phyloP scores from a whole-genome alignment of 2,888 invertebrate genomes.

The Dryococelus australis region DNA sequence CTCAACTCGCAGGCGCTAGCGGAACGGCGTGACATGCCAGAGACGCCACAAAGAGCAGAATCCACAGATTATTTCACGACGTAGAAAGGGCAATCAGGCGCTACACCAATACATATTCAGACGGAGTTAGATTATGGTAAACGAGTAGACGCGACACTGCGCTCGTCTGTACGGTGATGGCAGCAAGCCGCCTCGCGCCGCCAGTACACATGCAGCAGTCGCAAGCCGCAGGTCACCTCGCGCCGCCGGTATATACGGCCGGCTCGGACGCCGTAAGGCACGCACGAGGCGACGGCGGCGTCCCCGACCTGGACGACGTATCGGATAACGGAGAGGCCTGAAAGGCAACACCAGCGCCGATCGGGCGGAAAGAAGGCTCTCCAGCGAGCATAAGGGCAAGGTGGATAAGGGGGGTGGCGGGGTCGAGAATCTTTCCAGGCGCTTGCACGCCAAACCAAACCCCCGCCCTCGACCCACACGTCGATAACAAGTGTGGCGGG shows the following conservation, averaged over 20 bases:
- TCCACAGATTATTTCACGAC: no score
- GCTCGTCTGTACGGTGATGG: no score
- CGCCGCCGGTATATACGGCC: neutral
- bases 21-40: no score
- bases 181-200: no score
- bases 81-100: no score
- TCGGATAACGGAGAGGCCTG: neutral
- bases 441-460: neutral
- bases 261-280: neutral
- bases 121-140: no score
- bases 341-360: neutral
- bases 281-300: neutral
- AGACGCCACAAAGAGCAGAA: no score
- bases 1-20: no score
- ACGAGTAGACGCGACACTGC: no score
- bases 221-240: neutral
- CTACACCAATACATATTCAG: no score
- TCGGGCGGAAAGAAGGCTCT: neutral
- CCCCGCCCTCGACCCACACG: neutral
- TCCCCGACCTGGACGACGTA: neutral
- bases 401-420: neutral
- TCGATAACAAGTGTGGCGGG: neutral
- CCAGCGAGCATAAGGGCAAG: neutral
- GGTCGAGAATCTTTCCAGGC: neutral
- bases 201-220: neutral